Percentiles rank a stretch among this genome's conserved stretches.
These are phyloP conservation scores for Champsocephalus esox DNA, from an alignment of 2,797 vertebrate species.

Conservation along the genomic window DNA sequence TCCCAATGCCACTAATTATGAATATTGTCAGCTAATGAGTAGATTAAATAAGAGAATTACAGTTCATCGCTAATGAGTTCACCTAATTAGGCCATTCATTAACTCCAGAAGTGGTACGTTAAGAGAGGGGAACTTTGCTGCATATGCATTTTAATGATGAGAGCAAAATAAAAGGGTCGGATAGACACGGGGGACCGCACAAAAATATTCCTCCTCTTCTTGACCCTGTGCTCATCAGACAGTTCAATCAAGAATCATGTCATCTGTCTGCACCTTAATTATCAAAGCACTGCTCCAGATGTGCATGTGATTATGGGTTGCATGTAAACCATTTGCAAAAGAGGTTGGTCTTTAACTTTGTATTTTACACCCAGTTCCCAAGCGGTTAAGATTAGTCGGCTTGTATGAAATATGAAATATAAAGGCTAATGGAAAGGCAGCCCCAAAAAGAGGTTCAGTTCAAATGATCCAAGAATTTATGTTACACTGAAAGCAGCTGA, in stretches of 20 bases:
- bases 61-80: slow-evolving; percentile 75
- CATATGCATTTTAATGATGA: slow-evolving; percentile 58
- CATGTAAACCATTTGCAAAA: slow-evolving; percentile 44
- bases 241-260: slow-evolving; percentile 30
- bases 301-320: slow-evolving; percentile 46
- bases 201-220: slow-evolving; percentile 6
- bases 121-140: slow-evolving; percentile 56
- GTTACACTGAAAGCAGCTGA: background rate
- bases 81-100: slow-evolving; percentile 82
- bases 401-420: background rate
- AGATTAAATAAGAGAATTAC: slow-evolving; percentile 78
- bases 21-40: slow-evolving; percentile 80
- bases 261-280: slow-evolving; percentile 39
- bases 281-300: slow-evolving; percentile 37
- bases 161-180: slow-evolving; percentile 28
- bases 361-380: slow-evolving; percentile 11
- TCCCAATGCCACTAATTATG: slow-evolving; percentile 76
- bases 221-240: slow-evolving; percentile 20
- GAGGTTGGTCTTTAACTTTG: slow-evolving; percentile 38
- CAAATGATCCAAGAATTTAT: background rate
- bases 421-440: background rate
- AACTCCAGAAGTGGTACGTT: slow-evolving; percentile 64
- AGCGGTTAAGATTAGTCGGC: background rate
- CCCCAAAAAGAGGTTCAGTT: background rate
- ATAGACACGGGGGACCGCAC: background rate